Percentiles rank a stretch among this genome's conserved stretches.
phyloP scores from a whole-genome alignment of 2,113 vertebrate genomes.

The Phaetusa simplex region DNA sequence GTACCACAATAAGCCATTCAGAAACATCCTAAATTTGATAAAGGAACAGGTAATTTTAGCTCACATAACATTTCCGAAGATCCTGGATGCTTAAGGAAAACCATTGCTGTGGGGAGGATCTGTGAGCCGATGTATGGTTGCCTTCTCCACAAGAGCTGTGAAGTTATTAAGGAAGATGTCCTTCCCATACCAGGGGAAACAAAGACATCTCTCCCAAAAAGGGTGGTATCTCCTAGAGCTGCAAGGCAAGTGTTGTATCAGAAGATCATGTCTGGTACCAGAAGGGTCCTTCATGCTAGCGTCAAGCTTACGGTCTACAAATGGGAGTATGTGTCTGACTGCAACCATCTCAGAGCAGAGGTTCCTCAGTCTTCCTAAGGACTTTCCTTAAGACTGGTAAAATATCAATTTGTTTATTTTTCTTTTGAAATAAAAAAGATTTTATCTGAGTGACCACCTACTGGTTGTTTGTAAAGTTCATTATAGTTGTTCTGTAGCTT shows the following conservation, averaged over 20 bases:
- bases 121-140: neutral
- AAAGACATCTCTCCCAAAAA: neutral
- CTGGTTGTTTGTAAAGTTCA: neutral
- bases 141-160: neutral
- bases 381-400: neutral
- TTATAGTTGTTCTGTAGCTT: neutral
- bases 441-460: neutral
- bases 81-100: neutral
- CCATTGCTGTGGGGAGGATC: neutral
- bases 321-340: neutral
- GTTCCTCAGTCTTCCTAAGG: neutral
- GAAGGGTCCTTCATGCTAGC: neutral
- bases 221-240: neutral
- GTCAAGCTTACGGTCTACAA: neutral
- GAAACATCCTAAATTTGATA: neutral
- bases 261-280: neutral
- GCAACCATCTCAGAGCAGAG: neutral
- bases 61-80: neutral
- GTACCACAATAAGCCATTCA: neutral
- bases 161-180: neutral
- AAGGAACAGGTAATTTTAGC: neutral
- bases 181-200: neutral
- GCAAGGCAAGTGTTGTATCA: neutral
- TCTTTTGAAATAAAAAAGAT: neutral
- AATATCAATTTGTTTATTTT: neutral